Base-by-base conservation (phyloP, 2,888 invertebrate genomes). In the Conops quadrifasciatus region DNA sequence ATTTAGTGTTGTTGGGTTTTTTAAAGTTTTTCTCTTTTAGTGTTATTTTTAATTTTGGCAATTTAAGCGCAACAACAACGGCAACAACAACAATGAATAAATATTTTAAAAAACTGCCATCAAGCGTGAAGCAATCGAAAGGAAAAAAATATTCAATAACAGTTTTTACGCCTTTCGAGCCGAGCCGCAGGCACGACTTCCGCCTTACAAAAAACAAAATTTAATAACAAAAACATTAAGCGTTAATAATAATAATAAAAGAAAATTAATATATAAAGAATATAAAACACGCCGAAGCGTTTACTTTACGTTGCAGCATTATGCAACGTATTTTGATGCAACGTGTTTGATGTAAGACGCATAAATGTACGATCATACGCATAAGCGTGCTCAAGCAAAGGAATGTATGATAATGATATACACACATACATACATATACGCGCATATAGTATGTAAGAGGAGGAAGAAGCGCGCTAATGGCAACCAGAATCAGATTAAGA, bases 151-250 rank as follows among this genome's bases (percentile, higher is more conserved):
- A 36, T 63, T 63, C 45, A 63, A 63, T 63, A 63, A 63, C 24
- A 63, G 24, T 63, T 47, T 36, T 45, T 21, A 63, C 45, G 63
- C 63, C 63, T 63, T 43, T 15, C 43, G 43, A 11, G 2, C 45
- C 5, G 24, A 36, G 36, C 36, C 36, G 36, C 36, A 36, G 36
- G 36, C 15, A 28, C n/a, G 58, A 47, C 47, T 63, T 49, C 63
- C 47, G 63, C 63, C 26, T 45, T 63, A 63, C 45, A 24, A 36
- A 62, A 62, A 21, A n/a, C 9, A 36, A 36, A 36, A 36, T 36
- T 36, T 36, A 36, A 36, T 36, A 36, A 36, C 36, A 36, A 36
- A 7, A 36, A 36, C 36, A 36, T 36, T 36, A 36, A 36, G 9
- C 4, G 9, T 36, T 36, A 36, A 36, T 36, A 56, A 56, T 56